phyloP scores from a whole-genome alignment of 1,140 invertebrate species.

The Drosophila kurseongensis region DNA sequence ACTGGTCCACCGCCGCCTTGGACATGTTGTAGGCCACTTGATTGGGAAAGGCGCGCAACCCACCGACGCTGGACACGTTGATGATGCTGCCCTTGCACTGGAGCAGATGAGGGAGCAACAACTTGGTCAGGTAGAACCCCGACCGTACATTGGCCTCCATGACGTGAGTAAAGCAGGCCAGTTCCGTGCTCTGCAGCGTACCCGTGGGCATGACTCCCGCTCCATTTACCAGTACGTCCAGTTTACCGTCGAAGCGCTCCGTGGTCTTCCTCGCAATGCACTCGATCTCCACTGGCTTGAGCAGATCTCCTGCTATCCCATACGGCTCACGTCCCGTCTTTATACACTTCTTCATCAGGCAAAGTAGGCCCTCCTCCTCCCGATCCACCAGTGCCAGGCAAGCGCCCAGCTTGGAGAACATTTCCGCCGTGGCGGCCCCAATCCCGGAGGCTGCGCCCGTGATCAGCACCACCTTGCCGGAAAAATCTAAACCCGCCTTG shows the following conservation, averaged over 20 bases:
- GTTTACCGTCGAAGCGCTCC: slow-evolving; percentile 89
- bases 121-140: slow-evolving; percentile 92
- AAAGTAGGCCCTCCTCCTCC: slow-evolving; percentile 86
- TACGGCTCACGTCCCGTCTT: slow-evolving; percentile 13
- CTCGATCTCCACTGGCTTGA: slow-evolving; percentile 86
- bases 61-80: slow-evolving; percentile 95
- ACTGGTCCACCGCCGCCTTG: slow-evolving; percentile 95
- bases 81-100: slow-evolving; percentile 94
- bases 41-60: slow-evolving; percentile 91
- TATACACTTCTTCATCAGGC: slow-evolving; percentile 11
- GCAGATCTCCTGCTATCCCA: slow-evolving; percentile 25
- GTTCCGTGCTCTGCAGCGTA: slow-evolving; percentile 91
- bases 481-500: slow-evolving; percentile 81
- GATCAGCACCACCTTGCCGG: slow-evolving; percentile 89
- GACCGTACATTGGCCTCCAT: slow-evolving; percentile 94
- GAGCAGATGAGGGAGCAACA: slow-evolving; percentile 93
- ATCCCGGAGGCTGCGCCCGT: slow-evolving; percentile 96
- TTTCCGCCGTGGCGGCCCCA: slow-evolving; percentile 91
- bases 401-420: slow-evolving; percentile 91
- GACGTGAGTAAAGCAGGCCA: slow-evolving; percentile 92
- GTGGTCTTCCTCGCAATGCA: slow-evolving; percentile 88
- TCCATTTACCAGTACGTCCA: slow-evolving; percentile 94
- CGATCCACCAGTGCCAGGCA: slow-evolving; percentile 90
- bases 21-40: slow-evolving; percentile 94
- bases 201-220: slow-evolving; percentile 94